Evolutionary conservation across 1,140 invertebrate genomes (phyloP).

Genomic region (Drosophila mayri): DNA sequence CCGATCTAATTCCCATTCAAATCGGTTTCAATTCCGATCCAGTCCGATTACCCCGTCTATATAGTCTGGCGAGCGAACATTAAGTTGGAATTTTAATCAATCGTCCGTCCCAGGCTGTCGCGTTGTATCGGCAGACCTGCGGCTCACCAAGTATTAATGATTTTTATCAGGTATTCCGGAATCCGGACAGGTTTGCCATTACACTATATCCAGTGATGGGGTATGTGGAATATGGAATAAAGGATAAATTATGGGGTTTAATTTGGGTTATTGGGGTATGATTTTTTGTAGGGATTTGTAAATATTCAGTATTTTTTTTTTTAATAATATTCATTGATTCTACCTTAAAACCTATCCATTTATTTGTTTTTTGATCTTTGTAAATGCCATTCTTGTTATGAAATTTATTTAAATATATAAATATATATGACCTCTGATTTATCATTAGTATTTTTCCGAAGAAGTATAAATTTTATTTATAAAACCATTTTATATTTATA

Average conservation of each 20-base stretch:
- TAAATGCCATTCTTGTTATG: too few relatives aligned
- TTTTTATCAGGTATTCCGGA: conserved; percentile 7
- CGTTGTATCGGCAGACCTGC: conserved; percentile 66
- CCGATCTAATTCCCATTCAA: conserved; percentile 27
- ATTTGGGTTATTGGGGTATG: too few relatives aligned
- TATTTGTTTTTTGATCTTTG: too few relatives aligned
- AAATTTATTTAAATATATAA: too few relatives aligned
- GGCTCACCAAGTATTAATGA: conserved; percentile 6
- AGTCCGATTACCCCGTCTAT: conserved; percentile 14
- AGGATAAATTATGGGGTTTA: not conserved
- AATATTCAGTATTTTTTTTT: too few relatives aligned
- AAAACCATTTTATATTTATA: not conserved
- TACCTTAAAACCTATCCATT: too few relatives aligned
- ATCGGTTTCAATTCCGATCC: conserved; percentile 13
- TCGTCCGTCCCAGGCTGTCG: conserved; percentile 51
- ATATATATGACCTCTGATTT: too few relatives aligned
- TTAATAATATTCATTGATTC: too few relatives aligned
- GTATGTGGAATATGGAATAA: not conserved
- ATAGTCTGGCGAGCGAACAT: conserved; percentile 63
- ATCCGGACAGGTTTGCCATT: conserved; percentile 19
- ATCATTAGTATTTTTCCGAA: too few relatives aligned
- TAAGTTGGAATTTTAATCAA: conserved; percentile 69
- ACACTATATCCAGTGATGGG: not conserved
- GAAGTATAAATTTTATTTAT: not conserved
- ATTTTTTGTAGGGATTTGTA: accelerated